These are phyloP conservation scores for Anoplophora glabripennis DNA, from an alignment of 1,140 invertebrate genomes.

Conservation along the genomic window DNA sequence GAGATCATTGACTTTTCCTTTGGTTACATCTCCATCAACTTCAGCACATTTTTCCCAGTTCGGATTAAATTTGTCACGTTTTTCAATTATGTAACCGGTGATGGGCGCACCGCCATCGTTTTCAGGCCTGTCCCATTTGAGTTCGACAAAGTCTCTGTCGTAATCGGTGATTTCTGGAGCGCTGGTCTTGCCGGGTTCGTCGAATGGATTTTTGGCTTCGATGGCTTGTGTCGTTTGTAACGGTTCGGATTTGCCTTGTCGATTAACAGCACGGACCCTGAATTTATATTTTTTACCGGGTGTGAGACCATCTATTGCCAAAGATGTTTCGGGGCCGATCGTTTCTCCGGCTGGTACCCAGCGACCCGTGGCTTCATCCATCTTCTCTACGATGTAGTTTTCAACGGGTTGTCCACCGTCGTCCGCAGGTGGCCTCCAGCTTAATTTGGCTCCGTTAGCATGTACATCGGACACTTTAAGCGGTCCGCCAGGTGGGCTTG, in stretches of 20 bases:
- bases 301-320: conserved; percentile 73
- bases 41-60: conserved; percentile 87
- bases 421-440: conserved; percentile 88
- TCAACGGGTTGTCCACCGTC: conserved; percentile 88
- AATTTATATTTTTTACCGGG: conserved; percentile 96
- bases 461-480: conserved; percentile 83
- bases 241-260: conserved; percentile 93
- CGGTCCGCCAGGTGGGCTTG: conserved; percentile 86
- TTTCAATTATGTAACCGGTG: conserved; percentile 92
- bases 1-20: conserved; percentile 80
- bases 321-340: conserved; percentile 68
- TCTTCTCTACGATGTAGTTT: conserved; percentile 90
- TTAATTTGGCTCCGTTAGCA: conserved; percentile 79
- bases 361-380: conserved; percentile 87
- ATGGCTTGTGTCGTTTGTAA: conserved; percentile 84
- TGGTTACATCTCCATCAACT: conserved; percentile 78
- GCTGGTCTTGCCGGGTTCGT: conserved; percentile 77
- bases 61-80: conserved; percentile 86
- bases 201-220: conserved; percentile 97
- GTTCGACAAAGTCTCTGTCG: conserved; percentile 89
- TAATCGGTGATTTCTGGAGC: conserved; percentile 88
- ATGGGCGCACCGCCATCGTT: conserved; percentile 87
- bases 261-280: conserved; percentile 91
- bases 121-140: conserved; percentile 87
- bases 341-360: conserved; percentile 94